These are phyloP conservation scores for Sigmodon hispidus DNA, from an alignment of 2,113 vertebrate genomes.

Conservation along the genomic window DNA sequence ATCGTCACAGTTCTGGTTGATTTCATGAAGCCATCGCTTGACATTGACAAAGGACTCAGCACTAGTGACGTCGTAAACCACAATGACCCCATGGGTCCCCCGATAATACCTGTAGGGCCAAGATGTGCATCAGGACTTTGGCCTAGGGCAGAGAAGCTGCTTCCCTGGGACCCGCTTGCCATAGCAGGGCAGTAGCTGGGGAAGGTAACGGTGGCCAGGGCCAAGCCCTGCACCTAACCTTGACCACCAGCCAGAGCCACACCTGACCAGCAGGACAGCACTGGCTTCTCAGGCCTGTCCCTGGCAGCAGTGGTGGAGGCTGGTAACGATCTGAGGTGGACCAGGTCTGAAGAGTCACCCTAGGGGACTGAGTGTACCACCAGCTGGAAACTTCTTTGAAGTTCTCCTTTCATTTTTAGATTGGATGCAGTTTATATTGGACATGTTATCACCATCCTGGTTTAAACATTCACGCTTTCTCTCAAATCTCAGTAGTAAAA, in stretches of 20 bases:
- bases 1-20: constrained; percentile 99
- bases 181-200: background rate
- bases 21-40: constrained; percentile 99
- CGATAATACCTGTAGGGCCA: constrained; percentile 93
- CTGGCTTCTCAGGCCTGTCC: background rate
- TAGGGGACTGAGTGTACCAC: background rate
- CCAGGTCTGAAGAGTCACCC: background rate
- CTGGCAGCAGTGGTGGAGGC: background rate
- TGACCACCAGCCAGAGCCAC: rapidly evolving
- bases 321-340: background rate
- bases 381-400: background rate
- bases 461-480: constrained; percentile 9
- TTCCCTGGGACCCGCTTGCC: background rate
- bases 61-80: constrained; percentile 98
- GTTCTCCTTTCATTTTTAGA: constrained; percentile 51
- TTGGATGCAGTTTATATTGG: background rate
- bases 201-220: background rate
- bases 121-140: background rate
- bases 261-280: background rate
- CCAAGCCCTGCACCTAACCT: background rate
- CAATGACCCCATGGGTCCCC: constrained; percentile 98
- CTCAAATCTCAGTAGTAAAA: background rate
- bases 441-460: background rate
- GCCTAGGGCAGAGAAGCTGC: background rate
- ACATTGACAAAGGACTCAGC: constrained; percentile 99